phyloP scores from a whole-genome alignment of 1,140 invertebrate species.

The Calycopis cecrops region DNA sequence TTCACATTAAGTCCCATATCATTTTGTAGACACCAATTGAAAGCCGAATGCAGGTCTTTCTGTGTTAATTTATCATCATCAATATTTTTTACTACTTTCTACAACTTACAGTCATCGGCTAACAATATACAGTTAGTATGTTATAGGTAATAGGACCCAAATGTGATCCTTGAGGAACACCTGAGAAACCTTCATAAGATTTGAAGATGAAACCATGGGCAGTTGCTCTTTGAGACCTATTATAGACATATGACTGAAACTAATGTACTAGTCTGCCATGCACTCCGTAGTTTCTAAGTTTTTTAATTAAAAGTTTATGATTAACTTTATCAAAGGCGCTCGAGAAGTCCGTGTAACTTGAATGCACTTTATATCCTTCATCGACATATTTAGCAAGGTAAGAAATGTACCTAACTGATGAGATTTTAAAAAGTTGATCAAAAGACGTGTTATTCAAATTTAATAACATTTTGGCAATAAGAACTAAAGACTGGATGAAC shows the following conservation, averaged over 20 bases:
- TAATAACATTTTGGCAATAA: neutral
- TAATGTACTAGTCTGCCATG: neutral
- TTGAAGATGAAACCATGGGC: neutral
- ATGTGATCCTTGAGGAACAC: neutral
- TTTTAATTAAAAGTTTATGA: neutral
- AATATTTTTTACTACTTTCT: neutral
- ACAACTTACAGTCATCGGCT: neutral
- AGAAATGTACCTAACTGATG: neutral
- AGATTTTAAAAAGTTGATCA: neutral
- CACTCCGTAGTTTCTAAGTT: neutral
- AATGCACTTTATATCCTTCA: neutral
- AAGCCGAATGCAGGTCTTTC: neutral
- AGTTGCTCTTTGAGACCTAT: neutral
- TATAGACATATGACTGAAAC: neutral
- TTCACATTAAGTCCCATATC: neutral
- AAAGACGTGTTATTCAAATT: neutral
- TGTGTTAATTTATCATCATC: neutral
- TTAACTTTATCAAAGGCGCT: conserved; percentile 1
- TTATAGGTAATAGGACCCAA: neutral
- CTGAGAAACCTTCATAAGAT: neutral
- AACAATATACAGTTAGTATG: neutral
- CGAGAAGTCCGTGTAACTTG: neutral
- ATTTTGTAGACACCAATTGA: neutral
- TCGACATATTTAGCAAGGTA: neutral
- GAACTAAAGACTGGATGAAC: neutral